Conservation (phyloP, 2,113 vertebrate genomes). For the Hippoglossus stenolepis region DNA sequence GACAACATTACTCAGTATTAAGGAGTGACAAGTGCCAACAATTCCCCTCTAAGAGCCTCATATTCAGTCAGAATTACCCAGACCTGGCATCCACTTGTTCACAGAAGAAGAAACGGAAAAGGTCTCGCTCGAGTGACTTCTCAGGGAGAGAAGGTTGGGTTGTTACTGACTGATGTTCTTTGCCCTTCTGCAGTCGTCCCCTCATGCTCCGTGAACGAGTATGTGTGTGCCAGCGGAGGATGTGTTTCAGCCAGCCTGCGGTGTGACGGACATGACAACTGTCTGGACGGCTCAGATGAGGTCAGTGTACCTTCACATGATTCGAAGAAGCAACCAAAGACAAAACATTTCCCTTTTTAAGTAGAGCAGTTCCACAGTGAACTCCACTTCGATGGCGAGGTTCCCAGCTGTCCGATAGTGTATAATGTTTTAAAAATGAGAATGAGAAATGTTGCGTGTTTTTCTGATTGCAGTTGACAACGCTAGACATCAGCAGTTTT, state of each 20-base stretch:
- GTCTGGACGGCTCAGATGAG: conserved; percentile 96
- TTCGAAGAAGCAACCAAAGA: neutral
- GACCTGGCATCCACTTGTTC: neutral
- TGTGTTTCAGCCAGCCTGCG: conserved; percentile 91
- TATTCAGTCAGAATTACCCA: neutral
- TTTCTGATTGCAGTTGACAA: conserved; percentile 10
- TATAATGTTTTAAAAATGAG: neutral
- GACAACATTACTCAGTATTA: neutral
- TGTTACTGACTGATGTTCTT: neutral
- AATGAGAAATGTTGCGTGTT: neutral
- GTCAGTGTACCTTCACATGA: conserved; percentile 76
- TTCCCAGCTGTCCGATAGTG: neutral
- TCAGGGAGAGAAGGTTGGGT: neutral
- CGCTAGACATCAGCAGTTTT: neutral
- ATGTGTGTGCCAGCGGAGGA: conserved; percentile 91
- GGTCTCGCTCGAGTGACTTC: neutral
- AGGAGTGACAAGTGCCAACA: neutral
- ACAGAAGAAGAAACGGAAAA: neutral
- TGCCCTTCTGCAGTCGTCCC: conserved; percentile 83
- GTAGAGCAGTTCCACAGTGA: too few species aligned
- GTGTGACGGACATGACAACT: conserved; percentile 94
- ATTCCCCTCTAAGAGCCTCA: neutral
- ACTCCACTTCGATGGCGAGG: neutral
- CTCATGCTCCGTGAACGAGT: conserved; percentile 94
- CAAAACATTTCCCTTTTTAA: neutral